Conservation (phyloP, 2,888 invertebrate species). For the Apodemia zela region DNA sequence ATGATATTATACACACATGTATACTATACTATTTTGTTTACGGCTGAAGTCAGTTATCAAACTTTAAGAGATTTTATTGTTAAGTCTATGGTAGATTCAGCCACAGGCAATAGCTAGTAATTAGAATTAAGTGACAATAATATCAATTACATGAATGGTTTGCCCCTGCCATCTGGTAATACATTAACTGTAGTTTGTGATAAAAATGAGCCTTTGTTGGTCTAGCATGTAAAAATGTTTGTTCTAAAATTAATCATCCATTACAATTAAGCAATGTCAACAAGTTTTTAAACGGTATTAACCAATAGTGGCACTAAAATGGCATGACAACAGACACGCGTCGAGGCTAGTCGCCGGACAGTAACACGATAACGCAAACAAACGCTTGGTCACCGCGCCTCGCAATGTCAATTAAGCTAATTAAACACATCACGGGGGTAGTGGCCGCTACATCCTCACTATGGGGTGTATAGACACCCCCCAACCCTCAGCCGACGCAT, state of each 20-base stretch:
- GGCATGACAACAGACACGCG: not conserved
- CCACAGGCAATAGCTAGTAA: no score
- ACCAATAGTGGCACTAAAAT: not conserved
- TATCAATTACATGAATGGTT: no score
- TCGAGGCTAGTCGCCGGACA: conserved; percentile 17
- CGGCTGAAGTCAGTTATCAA: no score
- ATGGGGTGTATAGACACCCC: conserved; percentile 38
- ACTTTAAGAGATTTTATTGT: no score
- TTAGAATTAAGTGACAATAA: no score
- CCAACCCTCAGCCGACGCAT: conserved; percentile 62
- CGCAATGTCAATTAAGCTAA: conserved; percentile 79
- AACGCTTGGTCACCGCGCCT: conserved; percentile 76
- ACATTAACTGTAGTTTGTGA: not conserved
- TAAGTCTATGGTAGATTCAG: no score
- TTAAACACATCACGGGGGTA: conserved; percentile 67
- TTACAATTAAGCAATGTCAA: not conserved
- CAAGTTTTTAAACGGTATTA: not conserved
- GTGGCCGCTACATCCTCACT: conserved; percentile 44
- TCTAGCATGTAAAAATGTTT: not conserved
- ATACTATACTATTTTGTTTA: no score
- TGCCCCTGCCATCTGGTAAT: no score
- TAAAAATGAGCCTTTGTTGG: not conserved
- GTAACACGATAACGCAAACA: conserved; percentile 76
- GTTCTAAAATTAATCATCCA: not conserved
- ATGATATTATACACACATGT: no score